Evolutionary conservation across 2,113 vertebrate species (phyloP), one percentile per base, ranked within the genome.

Genomic region (Syngnathus typhle): DNA sequence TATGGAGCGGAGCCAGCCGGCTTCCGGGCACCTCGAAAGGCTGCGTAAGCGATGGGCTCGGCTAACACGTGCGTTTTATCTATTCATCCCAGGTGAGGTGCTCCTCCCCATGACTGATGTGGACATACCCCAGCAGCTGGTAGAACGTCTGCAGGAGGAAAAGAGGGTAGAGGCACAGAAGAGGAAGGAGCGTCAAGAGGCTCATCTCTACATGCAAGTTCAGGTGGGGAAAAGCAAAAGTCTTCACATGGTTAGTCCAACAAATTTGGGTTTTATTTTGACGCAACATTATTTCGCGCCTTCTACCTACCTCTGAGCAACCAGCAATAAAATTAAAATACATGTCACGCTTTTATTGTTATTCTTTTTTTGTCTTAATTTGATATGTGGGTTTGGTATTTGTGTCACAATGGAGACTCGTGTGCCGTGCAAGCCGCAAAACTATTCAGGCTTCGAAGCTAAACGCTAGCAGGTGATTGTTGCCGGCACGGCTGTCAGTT

Each of bases 131-230:
- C 96, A 97, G 84, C 96, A 99, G 86, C 84, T 99, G 76, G 96
- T 99, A 71, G 97, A 99, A 76, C 92, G 97, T 56, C 88, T 99
- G 72, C 97, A 98, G 84, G 97, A 99, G 84, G 97, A 99, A 87
- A 99, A 99, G n/a, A 88, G 96, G 79, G 95, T 99, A 68, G 96
- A 99, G 86, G 97, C 97, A 2, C 97, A 99, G 86, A 99, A 99
- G 85, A 93, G 97, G 78, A 99, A 99, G 89, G 97, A 99, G 81
- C 92, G 95, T 16, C 97, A 99, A 82, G 96, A 99, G 85, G 97
- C 97, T 73, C 96, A 99, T 60, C 95, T 99, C 63, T 99, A 99
- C 83, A 99, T 99, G 96, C 97, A 99, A 92, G 95, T 99, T 74
- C 97, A 99, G 97, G 97, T 99, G 79, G 32, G 83, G 27, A 32